Base-by-base conservation (phyloP, 2,113 vertebrate species). In the Osmerus mordax region DNA sequence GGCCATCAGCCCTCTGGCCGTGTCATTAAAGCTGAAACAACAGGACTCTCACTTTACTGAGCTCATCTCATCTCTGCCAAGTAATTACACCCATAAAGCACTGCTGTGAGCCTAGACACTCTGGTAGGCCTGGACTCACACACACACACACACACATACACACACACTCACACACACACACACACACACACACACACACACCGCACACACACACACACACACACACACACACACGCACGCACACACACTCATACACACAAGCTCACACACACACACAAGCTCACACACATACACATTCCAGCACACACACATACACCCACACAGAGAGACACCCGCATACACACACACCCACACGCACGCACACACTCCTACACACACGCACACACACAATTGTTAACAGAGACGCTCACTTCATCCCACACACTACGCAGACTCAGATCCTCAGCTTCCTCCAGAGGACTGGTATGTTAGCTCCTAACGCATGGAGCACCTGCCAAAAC, bases 41-140 rank as follows among this genome's bases (percentile, higher is more conserved):
- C 74, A 69, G 23, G 73, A 64, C 74, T 18, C 59, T 81, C 60
- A 68, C 65, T 77, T 84, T 64, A n/a, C 77, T 75, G 65, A 70
- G 68, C 69, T 81, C 70, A n/a, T 81, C 69, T 84, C 75, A 70
- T 74, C 68, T 19, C 65, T 4, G 41, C 64, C 70, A 82, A 76
- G 78, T 84, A 82, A 88, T 84, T 85, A 84, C 64, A 71, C 65
- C 68, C 69, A 83, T 75, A 72, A 80, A 88, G 61, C 76, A 64
- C 64, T 1, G 41, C 73, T 71, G 78, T 65, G 72, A 78, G 62
- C 69, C 65, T 56, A 79, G 77, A 75, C 53, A 41, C 61, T 81
- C 64, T 67, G 64, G 77, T 56, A 36, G 3, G 58, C 71, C 71
- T 73, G 25, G 64, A 54, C 47, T 67, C 55, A 51, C 36, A 41